A percentile compares a stretch with the other conserved stretches of the same genome.
These are phyloP conservation scores for Caenorhabditis sp. DNA, from an alignment of 2,888 invertebrate species.

Conservation along the genomic window DNA sequence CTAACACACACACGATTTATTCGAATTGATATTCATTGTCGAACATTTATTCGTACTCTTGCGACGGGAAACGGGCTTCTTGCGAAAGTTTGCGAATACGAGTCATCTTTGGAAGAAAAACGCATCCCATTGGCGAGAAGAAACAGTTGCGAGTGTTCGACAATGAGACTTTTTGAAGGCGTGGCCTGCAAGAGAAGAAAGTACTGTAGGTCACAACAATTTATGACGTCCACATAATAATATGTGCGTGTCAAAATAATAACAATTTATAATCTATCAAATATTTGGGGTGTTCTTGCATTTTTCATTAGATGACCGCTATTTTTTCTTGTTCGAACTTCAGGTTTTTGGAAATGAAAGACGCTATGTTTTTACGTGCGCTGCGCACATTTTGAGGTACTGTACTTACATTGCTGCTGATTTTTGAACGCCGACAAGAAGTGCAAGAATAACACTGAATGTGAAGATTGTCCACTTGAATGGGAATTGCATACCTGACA, in stretches of 20 bases:
- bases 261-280: background rate
- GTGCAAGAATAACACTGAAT: background rate
- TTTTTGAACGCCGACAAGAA: background rate
- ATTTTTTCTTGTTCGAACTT: too few relatives aligned
- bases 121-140: constrained; percentile 43
- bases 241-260: background rate
- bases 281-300: background rate
- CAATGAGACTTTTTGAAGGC: background rate
- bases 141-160: constrained; percentile 25
- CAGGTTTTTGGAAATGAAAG: too few relatives aligned
- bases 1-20: background rate
- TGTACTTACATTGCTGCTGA: background rate
- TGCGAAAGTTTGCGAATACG: constrained; percentile 12
- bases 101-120: constrained; percentile 26
- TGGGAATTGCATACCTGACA: background rate
- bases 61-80: background rate
- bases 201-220: background rate
- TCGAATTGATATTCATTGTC: background rate
- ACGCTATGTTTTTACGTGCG: too few relatives aligned
- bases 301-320: background rate
- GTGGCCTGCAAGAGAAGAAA: background rate
- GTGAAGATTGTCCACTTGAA: background rate
- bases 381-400: background rate
- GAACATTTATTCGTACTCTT: background rate
- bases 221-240: too few relatives aligned